Evolutionary conservation across 2,113 vertebrate genomes (phyloP).

Genomic region (Mustela lutreola): DNA sequence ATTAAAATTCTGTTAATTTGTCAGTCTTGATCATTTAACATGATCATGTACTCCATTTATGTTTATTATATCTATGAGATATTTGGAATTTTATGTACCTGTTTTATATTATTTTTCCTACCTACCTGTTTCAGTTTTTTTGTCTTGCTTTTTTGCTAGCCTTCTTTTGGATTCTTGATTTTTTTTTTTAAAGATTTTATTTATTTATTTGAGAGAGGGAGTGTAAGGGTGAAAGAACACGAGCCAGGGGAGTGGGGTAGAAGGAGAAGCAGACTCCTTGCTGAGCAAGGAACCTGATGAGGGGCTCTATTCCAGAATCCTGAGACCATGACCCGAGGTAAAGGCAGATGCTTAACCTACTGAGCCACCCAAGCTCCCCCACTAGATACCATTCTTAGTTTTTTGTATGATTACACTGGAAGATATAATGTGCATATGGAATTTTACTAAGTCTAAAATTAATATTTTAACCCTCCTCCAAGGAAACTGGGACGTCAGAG

Average conservation of each 20-base stretch:
- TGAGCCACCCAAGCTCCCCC: not conserved
- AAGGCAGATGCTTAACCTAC: no score
- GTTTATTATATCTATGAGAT: not conserved
- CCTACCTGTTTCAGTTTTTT: not conserved
- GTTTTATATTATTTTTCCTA: not conserved
- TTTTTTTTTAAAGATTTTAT: not conserved
- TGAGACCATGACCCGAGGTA: no score
- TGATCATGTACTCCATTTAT: not conserved
- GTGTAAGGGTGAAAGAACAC: not conserved
- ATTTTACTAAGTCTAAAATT: not conserved
- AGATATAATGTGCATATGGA: not conserved
- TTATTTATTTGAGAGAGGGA: not conserved
- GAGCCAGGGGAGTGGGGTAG: not conserved
- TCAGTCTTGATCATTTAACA: not conserved
- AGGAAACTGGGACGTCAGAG: not conserved
- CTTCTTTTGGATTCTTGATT: not conserved
- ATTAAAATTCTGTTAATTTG: not conserved
- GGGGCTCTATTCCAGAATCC: no score
- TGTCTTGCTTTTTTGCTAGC: not conserved
- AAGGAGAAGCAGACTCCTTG: not conserved
- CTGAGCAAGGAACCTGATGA: not conserved
- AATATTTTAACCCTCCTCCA: not conserved
- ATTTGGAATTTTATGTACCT: not conserved
- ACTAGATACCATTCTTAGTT: conserved; percentile 4
- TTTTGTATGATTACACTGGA: not conserved